A percentile compares a stretch with the other conserved stretches of the same genome.
phyloP scores from a whole-genome alignment of 2,888 invertebrate genomes.

The Isotomurus palustris region DNA sequence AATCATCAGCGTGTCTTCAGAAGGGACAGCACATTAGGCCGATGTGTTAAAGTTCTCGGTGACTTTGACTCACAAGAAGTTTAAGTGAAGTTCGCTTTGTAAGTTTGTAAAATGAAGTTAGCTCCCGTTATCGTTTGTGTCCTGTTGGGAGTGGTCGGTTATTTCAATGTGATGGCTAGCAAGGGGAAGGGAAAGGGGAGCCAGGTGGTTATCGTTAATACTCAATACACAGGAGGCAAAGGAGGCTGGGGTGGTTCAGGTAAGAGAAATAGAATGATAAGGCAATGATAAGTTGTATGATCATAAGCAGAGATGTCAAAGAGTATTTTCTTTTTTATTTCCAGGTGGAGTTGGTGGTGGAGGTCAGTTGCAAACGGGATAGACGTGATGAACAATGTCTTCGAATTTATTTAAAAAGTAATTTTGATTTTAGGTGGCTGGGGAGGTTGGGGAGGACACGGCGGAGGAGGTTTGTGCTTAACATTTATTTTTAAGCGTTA shows the following conservation, averaged over 20 bases:
- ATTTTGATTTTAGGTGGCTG: conserved; percentile 8
- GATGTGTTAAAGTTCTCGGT: no score
- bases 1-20: no score
- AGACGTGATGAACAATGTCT: not conserved
- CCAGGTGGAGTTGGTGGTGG: conserved; percentile 9
- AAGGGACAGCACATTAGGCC: no score
- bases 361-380: conserved; percentile 6
- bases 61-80: no score
- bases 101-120: not conserved
- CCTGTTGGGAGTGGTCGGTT: not conserved
- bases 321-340: not conserved
- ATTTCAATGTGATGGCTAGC: no score
- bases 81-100: no score
- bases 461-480: conserved; percentile 4
- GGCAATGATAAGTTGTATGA: no score
- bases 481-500: not conserved
- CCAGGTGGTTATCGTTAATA: conserved; percentile 19
- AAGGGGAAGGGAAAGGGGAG: conserved; percentile 17
- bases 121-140: not conserved
- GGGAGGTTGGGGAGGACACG: conserved; percentile 10
- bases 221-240: conserved; percentile 25
- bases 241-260: conserved; percentile 19
- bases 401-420: not conserved
- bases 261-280: not conserved
- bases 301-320: not conserved